Conservation (phyloP, 2,797 vertebrate genomes). For the Parauchenoglanis ngamensis region DNA sequence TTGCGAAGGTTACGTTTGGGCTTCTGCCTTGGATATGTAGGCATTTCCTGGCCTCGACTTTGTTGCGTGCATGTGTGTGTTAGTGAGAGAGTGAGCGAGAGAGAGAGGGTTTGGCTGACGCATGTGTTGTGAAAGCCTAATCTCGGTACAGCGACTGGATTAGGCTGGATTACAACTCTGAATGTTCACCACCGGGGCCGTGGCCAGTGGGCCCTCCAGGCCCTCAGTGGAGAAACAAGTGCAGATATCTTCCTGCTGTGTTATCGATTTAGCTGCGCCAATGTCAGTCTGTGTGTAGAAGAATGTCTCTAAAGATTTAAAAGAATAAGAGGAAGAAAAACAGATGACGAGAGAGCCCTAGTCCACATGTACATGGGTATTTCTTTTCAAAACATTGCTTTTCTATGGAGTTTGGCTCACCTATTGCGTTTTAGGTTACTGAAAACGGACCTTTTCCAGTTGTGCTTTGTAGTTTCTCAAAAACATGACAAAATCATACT, state of each 20-base stretch:
- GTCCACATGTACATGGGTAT: too few relatives aligned
- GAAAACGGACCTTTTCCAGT: too few relatives aligned
- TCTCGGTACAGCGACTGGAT: constrained; percentile 75
- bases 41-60: constrained; percentile 27
- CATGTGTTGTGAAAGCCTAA: constrained; percentile 69
- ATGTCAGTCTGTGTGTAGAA: constrained; percentile 40
- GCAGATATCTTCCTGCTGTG: constrained; percentile 37
- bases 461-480: background rate
- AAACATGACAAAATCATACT: background rate
- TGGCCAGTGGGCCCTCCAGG: constrained; percentile 59
- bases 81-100: constrained; percentile 5
- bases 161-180: constrained; percentile 79
- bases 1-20: constrained; percentile 29
- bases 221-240: background rate
- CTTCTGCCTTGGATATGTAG: constrained; percentile 13
- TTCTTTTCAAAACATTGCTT: too few relatives aligned
- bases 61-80: background rate
- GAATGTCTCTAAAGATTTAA: background rate
- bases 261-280: constrained; percentile 69
- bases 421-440: too few relatives aligned
- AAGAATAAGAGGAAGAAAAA: constrained; percentile 29
- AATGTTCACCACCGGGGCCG: constrained; percentile 72
- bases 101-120: constrained; percentile 54
- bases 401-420: too few relatives aligned
- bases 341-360: background rate